These are phyloP conservation scores for Poeciliopsis prolifica DNA, from an alignment of 2,113 vertebrate species.

Conservation along the genomic window DNA sequence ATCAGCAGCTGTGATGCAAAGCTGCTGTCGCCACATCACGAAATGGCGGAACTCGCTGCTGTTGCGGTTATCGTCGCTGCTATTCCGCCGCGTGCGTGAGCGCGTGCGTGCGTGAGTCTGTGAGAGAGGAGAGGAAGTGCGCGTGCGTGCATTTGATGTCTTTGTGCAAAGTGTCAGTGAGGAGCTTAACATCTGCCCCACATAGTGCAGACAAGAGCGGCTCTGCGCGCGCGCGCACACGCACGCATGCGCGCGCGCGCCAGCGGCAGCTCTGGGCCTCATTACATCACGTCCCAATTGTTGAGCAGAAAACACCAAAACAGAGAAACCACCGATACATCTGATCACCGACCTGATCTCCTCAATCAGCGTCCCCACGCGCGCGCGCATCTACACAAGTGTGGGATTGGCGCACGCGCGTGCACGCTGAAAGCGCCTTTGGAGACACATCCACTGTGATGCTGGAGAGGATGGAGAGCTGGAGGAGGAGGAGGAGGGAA, in stretches of 20 bases:
- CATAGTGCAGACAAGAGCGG: slow-evolving; percentile 48
- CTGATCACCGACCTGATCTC: slow-evolving; percentile 26
- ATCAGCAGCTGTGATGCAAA: slow-evolving; percentile 27
- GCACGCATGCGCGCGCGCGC: neutral
- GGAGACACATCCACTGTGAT: slow-evolving; percentile 35
- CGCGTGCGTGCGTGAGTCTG: neutral
- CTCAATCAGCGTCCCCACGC: slow-evolving; percentile 19
- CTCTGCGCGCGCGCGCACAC: slow-evolving; percentile 41
- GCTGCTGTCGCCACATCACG: slow-evolving; percentile 69
- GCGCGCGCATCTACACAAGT: too few relatives aligned
- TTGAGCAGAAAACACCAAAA: slow-evolving; percentile 51
- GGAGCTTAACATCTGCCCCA: slow-evolving; percentile 66
- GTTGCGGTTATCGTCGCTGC: slow-evolving; percentile 47
- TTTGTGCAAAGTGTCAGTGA: slow-evolving; percentile 31
- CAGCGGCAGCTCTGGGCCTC: slow-evolving; percentile 43
- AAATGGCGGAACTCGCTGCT: slow-evolving; percentile 77
- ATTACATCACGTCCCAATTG: slow-evolving; percentile 65
- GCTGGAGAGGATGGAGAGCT: slow-evolving; percentile 6
- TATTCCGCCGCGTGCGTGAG: slow-evolving; percentile 25
- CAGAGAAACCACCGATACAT: slow-evolving; percentile 12
- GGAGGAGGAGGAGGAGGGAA: neutral
- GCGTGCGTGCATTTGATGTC: slow-evolving; percentile 1
- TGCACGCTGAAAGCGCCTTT: slow-evolving; percentile 14
- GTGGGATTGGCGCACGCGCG: neutral
- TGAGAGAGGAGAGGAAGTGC: neutral